Evolutionary conservation across 2,888 invertebrate genomes (phyloP).

Genomic region (Cryptops parisi): DNA sequence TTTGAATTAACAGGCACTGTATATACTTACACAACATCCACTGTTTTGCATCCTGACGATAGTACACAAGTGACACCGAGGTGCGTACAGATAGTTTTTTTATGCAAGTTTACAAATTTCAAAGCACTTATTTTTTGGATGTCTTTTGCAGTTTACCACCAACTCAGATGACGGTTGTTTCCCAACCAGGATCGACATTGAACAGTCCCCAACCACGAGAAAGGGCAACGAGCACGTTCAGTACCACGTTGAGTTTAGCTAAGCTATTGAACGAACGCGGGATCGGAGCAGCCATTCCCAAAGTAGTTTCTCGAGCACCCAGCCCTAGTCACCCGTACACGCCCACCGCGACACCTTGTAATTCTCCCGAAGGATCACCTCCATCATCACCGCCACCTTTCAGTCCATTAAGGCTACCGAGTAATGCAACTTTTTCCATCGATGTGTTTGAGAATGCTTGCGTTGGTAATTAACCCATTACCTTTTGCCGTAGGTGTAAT

Average conservation of each 20-base stretch:
- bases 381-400: conserved; percentile 27
- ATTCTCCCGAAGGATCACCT: conserved; percentile 56
- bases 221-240: conserved; percentile 45
- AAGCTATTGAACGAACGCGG: conserved; percentile 64
- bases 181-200: conserved; percentile 18
- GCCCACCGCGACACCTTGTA: conserved; percentile 71
- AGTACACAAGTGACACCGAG: conserved; percentile 48
- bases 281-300: conserved; percentile 55
- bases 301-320: conserved; percentile 10
- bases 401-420: conserved; percentile 39
- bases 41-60: conserved; percentile 79
- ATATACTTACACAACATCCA: conserved; percentile 77
- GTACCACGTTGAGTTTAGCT: conserved; percentile 55
- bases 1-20: conserved; percentile 46
- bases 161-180: conserved; percentile 19
- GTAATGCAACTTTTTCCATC: conserved; percentile 26
- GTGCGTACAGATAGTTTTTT: too few species aligned
- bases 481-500: conserved; percentile 35
- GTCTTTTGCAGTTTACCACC: conserved; percentile 20
- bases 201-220: conserved; percentile 20
- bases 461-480: too few species aligned
- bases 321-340: conserved; percentile 30
- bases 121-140: too few species aligned
- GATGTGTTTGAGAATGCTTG: too few species aligned
- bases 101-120: not conserved